Conservation (phyloP, 1,140 invertebrate genomes). For the Acyrthosiphon pisum region DNA sequence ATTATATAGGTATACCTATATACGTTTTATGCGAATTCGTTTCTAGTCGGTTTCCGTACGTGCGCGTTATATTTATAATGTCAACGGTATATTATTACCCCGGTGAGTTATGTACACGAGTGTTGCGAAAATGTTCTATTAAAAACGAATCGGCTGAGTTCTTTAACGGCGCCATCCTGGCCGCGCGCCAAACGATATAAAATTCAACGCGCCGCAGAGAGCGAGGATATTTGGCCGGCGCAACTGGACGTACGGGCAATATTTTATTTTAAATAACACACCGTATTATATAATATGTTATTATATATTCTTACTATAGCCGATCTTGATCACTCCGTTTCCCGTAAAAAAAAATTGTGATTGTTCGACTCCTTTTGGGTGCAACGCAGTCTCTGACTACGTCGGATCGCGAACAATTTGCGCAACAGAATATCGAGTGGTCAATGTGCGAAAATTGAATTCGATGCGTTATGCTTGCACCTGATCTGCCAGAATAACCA, state of each 20-base stretch:
- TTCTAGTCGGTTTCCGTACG: neutral
- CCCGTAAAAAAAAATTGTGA: too few relatives aligned
- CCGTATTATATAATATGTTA: neutral
- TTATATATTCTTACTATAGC: too few relatives aligned
- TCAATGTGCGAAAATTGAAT: too few relatives aligned
- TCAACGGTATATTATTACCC: slow-evolving; percentile 5
- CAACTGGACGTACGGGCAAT: neutral
- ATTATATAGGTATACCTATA: too few relatives aligned
- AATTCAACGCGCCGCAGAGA: neutral
- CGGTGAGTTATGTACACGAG: neutral
- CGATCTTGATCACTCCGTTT: too few relatives aligned
- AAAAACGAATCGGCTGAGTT: neutral
- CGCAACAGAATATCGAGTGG: too few relatives aligned
- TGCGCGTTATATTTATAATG: slow-evolving; percentile 1
- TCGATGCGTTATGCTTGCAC: too few relatives aligned
- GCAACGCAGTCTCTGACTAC: too few relatives aligned
- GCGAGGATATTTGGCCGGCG: neutral
- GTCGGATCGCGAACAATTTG: too few relatives aligned
- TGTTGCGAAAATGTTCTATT: neutral
- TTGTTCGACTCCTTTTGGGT: too few relatives aligned
- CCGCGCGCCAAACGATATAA: neutral
- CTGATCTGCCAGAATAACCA: too few relatives aligned
- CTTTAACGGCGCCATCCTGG: neutral
- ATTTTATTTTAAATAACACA: neutral
- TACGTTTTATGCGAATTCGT: neutral